phyloP scores from a whole-genome alignment of 2,113 vertebrate genomes.

The Gambusia holbrooki region DNA sequence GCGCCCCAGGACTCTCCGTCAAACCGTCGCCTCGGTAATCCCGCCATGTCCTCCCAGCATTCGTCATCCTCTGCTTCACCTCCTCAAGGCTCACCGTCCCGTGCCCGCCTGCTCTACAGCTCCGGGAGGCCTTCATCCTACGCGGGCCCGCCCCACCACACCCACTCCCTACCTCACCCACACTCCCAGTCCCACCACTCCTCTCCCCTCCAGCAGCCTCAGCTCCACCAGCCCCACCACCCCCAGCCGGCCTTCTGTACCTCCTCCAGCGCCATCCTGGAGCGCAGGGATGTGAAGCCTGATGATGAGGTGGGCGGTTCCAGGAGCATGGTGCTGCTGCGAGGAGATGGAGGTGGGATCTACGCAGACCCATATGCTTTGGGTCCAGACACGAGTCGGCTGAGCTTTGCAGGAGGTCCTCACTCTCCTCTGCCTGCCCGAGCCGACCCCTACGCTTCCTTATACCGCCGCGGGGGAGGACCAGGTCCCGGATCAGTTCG shows the following conservation, averaged over 20 bases:
- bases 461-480: slow-evolving; percentile 83
- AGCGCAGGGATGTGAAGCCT: slow-evolving; percentile 94
- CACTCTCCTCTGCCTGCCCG: slow-evolving; percentile 82
- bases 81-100: slow-evolving; percentile 88
- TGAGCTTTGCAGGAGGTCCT: slow-evolving; percentile 84
- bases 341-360: slow-evolving; percentile 87
- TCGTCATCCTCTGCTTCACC: slow-evolving; percentile 82
- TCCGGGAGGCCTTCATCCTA: slow-evolving; percentile 90
- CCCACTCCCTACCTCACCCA: slow-evolving; percentile 69
- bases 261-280: slow-evolving; percentile 96
- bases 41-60: slow-evolving; percentile 83
- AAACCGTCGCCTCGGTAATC: slow-evolving; percentile 89
- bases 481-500: slow-evolving; percentile 84
- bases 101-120: slow-evolving; percentile 91
- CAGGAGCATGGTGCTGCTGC: slow-evolving; percentile 92
- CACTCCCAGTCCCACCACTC: slow-evolving; percentile 78
- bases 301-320: slow-evolving; percentile 88
- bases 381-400: slow-evolving; percentile 84
- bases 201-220: slow-evolving; percentile 71
- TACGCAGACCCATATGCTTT: slow-evolving; percentile 93
- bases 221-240: slow-evolving; percentile 72
- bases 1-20: slow-evolving; percentile 93
- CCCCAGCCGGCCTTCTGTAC: slow-evolving; percentile 84
- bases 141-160: slow-evolving; percentile 82
- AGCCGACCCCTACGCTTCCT: slow-evolving; percentile 83